phyloP scores from a whole-genome alignment of 2,797 vertebrate species.

The Poeciliopsis paucimaculata region DNA sequence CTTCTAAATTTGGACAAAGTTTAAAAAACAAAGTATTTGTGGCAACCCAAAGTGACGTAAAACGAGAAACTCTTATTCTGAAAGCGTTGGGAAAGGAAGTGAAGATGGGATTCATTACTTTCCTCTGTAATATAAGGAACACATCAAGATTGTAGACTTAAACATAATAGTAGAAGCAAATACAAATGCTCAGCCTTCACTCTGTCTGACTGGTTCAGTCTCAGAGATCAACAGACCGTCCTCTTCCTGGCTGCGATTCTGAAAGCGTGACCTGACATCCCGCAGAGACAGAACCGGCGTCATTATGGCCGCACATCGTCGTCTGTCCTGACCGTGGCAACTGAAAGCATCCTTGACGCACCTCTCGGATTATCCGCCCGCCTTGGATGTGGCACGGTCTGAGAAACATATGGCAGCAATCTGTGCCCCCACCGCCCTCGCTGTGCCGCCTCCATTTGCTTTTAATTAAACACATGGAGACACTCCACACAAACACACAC shows the following conservation, averaged over 20 bases:
- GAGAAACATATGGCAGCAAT: conserved; percentile 72
- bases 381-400: conserved; percentile 46
- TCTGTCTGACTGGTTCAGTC: not conserved
- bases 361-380: conserved; percentile 54
- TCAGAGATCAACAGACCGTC: not conserved
- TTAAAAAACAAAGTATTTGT: not conserved
- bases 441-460: conserved; percentile 54
- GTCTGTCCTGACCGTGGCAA: conserved; percentile 40
- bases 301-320: conserved; percentile 31
- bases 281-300: not conserved
- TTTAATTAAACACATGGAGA: conserved; percentile 72
- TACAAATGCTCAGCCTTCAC: not conserved
- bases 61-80: not conserved
- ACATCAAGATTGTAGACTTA: not conserved
- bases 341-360: conserved; percentile 41
- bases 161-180: not conserved
- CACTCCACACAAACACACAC: conserved; percentile 29
- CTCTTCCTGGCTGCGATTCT: not conserved
- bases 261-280: conserved; percentile 10
- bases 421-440: conserved; percentile 55
- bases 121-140: not conserved
- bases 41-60: not conserved
- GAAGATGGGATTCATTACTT: not conserved
- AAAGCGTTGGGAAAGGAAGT: not conserved
- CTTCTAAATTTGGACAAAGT: not conserved